A percentile compares a stretch with the other conserved stretches of the same genome.
phyloP scores from a whole-genome alignment of 2,888 invertebrate species.

The Troilus luridus region DNA sequence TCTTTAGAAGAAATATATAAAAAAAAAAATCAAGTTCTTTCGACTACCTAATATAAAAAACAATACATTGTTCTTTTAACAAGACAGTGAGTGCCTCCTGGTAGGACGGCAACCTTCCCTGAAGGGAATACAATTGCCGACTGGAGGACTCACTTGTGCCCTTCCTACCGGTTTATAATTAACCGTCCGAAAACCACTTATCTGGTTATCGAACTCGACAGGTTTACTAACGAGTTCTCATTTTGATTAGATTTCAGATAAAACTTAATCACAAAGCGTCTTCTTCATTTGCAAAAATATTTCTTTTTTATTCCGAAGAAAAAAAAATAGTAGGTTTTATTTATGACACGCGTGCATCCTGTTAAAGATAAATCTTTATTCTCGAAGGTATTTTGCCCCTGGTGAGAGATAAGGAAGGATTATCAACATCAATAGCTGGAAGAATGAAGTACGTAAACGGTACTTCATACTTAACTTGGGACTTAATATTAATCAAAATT shows the following conservation, averaged over 20 bases:
- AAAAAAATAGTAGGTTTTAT: neutral
- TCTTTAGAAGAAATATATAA: too few species aligned
- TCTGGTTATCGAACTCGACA: slow-evolving; percentile 43
- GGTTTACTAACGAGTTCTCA: neutral
- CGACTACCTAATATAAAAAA: neutral
- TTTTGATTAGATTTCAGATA: slow-evolving; percentile 37
- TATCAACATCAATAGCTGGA: too few species aligned
- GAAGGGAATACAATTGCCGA: neutral
- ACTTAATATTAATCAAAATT: too few species aligned
- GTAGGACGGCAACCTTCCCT: neutral
- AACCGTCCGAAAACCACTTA: slow-evolving; percentile 38
- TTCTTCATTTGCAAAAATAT: slow-evolving; percentile 9
- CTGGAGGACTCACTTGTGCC: neutral
- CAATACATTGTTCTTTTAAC: neutral
- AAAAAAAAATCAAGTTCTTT: too few species aligned
- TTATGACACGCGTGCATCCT: neutral
- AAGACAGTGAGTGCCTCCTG: neutral
- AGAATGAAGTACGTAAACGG: too few species aligned
- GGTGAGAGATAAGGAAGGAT: neutral
- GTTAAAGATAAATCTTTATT: neutral
- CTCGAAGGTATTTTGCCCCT: neutral
- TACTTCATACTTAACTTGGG: too few species aligned
- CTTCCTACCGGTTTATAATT: slow-evolving; percentile 48
- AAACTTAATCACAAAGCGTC: slow-evolving; percentile 9
- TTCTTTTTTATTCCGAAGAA: neutral